Percentiles rank a stretch among this genome's conserved stretches.
Conservation (phyloP, 2,888 invertebrate species). For the Epistrophella euchroma region DNA sequence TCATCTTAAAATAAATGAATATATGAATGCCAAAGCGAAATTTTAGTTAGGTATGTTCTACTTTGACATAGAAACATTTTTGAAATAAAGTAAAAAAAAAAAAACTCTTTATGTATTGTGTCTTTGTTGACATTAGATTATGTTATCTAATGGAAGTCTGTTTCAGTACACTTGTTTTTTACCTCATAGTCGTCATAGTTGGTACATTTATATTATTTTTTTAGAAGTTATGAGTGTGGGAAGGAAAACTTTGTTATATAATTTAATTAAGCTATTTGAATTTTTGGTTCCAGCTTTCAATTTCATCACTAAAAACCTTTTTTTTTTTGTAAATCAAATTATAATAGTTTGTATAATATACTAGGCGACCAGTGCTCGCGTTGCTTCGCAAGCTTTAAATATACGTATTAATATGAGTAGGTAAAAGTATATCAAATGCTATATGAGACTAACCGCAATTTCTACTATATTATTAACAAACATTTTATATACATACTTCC, state of each 20-base stretch:
- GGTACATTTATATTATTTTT: background rate
- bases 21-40: slow-evolving; percentile 19
- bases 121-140: slow-evolving; percentile 34
- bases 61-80: slow-evolving; percentile 32
- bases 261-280: background rate
- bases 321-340: too few species aligned
- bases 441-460: too few species aligned
- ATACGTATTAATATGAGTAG: too few species aligned
- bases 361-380: too few species aligned
- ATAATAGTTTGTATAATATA: too few species aligned
- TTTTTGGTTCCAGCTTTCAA: background rate
- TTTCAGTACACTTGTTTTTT: background rate
- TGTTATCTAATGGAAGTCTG: slow-evolving; percentile 22
- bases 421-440: too few species aligned
- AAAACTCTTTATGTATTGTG: slow-evolving; percentile 2
- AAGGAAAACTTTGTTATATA: background rate
- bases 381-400: too few species aligned
- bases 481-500: too few species aligned
- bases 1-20: slow-evolving; percentile 21
- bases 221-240: background rate
- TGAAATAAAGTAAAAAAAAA: background rate
- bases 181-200: background rate
- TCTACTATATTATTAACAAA: too few species aligned
- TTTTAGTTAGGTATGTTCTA: slow-evolving; percentile 21
- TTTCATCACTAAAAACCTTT: background rate